phyloP scores from a whole-genome alignment of 2,113 vertebrate species.

The Antigone vipio region DNA sequence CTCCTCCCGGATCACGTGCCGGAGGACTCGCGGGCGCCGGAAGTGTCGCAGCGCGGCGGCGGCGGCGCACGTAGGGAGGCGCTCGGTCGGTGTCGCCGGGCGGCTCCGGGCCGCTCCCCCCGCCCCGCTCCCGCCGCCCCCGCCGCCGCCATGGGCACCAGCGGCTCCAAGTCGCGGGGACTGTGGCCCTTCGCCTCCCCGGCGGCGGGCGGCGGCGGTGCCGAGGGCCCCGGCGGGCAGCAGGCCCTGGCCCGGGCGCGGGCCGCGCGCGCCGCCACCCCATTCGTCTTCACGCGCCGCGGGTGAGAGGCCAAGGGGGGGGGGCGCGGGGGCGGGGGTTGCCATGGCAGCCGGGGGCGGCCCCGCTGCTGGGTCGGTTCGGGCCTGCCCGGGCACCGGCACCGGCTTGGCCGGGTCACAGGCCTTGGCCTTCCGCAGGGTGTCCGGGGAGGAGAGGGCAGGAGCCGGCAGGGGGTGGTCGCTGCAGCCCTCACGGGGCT shows the following conservation, averaged over 20 bases:
- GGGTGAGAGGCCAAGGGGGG: conserved; percentile 74
- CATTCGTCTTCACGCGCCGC: conserved; percentile 90
- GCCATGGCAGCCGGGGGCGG: neutral
- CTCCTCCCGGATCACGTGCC: neutral
- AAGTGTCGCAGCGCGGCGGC: neutral
- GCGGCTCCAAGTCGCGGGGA: conserved; percentile 87
- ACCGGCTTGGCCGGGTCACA: neutral
- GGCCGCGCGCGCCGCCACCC: conserved; percentile 78
- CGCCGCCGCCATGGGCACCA: conserved; percentile 87
- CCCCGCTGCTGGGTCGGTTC: neutral
- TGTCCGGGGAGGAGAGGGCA: neutral
- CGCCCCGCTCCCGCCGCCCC: neutral
- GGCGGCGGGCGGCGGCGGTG: conserved; percentile 74
- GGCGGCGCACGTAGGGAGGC: neutral
- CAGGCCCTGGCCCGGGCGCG: conserved; percentile 84
- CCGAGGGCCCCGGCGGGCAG: conserved; percentile 72
- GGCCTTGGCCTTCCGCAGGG: neutral
- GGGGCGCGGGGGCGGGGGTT: neutral
- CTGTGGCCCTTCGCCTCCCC: conserved; percentile 87
- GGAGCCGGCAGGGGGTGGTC: neutral
- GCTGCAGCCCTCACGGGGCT: fast-evolving
- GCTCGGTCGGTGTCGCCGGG: neutral
- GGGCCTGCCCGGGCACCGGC: neutral
- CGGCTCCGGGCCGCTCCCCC: neutral
- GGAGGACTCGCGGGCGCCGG: neutral